Evolutionary conservation across 2,113 vertebrate genomes (phyloP).

Genomic region (Desmodus rotundus): DNA sequence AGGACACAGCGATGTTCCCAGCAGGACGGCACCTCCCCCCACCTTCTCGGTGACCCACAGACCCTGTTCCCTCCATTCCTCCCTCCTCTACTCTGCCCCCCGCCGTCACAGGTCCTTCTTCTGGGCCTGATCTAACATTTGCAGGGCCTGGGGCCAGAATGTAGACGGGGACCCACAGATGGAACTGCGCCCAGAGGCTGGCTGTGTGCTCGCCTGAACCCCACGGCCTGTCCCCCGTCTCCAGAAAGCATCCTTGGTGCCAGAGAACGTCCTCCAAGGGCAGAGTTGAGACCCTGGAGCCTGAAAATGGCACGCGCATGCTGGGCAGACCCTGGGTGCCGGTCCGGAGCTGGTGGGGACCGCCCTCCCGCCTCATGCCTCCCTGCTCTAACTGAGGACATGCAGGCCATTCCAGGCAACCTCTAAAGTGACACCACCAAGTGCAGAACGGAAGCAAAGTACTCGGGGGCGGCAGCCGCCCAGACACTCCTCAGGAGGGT

Average conservation of each 20-base stretch:
- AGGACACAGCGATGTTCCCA: rapidly evolving
- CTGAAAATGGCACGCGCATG: rapidly evolving
- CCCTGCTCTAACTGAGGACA: not conserved
- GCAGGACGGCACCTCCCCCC: rapidly evolving
- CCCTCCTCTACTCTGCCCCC: not conserved
- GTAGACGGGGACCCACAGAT: rapidly evolving
- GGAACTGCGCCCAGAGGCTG: not conserved
- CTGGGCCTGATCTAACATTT: not conserved
- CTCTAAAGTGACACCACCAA: rapidly evolving
- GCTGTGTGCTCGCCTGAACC: not conserved
- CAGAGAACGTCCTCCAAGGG: rapidly evolving
- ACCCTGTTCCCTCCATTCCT: not conserved
- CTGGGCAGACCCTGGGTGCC: not conserved
- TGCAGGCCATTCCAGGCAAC: not conserved
- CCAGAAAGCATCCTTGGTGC: not conserved
- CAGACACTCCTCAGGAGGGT: rapidly evolving
- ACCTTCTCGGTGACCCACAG: not conserved
- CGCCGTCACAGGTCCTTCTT: not conserved
- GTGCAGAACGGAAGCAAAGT: not conserved
- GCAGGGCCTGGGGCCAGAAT: too few relatives aligned
- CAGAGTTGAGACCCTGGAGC: not conserved
- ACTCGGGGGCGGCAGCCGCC: rapidly evolving
- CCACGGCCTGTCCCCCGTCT: not conserved
- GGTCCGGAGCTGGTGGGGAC: rapidly evolving
- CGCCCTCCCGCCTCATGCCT: rapidly evolving